Conservation (phyloP, 2,113 vertebrate genomes). For the Lutjanus erythropterus region DNA sequence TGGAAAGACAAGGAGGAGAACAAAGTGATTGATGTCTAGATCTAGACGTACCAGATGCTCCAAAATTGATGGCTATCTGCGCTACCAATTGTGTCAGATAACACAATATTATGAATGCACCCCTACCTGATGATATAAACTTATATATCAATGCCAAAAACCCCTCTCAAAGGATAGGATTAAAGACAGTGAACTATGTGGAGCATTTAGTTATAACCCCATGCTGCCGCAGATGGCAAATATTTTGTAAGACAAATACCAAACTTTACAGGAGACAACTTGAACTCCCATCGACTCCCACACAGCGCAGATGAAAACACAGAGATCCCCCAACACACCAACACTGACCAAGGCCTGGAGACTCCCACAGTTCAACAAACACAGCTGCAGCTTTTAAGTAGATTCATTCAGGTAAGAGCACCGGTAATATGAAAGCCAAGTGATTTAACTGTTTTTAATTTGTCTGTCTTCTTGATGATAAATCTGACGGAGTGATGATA, state of each 20-base stretch:
- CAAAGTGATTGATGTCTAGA: conserved; percentile 30
- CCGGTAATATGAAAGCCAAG: not conserved
- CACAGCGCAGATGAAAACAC: conserved; percentile 63
- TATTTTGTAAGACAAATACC: conserved; percentile 53
- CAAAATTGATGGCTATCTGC: not conserved
- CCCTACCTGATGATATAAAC: not conserved
- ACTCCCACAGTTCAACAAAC: conserved; percentile 69
- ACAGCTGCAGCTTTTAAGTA: conserved; percentile 68
- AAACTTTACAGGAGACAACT: conserved; percentile 63
- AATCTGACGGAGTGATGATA: not conserved
- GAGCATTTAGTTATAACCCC: conserved; percentile 8
- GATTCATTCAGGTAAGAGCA: conserved; percentile 60
- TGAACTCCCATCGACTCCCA: conserved; percentile 68
- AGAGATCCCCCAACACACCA: conserved; percentile 41
- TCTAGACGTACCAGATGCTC: not conserved
- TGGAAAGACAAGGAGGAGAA: conserved; percentile 35
- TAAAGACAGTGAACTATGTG: not conserved
- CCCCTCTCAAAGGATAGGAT: not conserved
- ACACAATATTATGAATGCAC: not conserved
- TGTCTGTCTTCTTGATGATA: not conserved
- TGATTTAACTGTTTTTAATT: conserved; percentile 48
- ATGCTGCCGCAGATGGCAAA: conserved; percentile 41
- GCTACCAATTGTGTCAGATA: conserved; percentile 2
- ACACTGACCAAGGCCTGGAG: conserved; percentile 30
- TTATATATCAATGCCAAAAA: conserved; percentile 1